Conservation (phyloP, 2,113 vertebrate genomes). For the Oceanodroma tethys region DNA sequence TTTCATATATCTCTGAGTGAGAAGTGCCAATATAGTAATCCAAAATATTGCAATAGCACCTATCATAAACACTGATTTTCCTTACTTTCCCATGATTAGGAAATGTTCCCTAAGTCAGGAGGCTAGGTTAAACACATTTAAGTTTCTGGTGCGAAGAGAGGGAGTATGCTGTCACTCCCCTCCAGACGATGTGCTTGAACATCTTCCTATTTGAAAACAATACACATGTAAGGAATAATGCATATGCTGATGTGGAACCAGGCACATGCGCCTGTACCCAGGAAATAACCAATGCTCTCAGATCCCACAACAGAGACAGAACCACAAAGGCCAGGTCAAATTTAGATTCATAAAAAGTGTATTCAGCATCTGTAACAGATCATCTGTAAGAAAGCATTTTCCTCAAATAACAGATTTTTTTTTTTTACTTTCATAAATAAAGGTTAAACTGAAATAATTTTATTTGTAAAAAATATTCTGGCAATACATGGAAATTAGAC, state of each 20-base stretch:
- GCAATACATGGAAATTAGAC: neutral
- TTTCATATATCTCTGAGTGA: neutral
- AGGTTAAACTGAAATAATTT: neutral
- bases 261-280: neutral
- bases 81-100: neutral
- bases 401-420: neutral
- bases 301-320: neutral
- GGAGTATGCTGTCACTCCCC: neutral
- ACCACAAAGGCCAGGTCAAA: neutral
- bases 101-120: neutral
- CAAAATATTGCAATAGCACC: neutral
- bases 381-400: neutral
- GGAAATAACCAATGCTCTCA: neutral
- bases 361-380: neutral
- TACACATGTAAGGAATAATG: neutral
- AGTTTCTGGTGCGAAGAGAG: neutral
- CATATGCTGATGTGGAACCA: neutral
- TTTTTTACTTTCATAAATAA: neutral
- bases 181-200: neutral
- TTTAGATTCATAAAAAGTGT: neutral
- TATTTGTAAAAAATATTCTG: neutral
- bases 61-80: neutral
- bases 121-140: neutral
- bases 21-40: neutral
- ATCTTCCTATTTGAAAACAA: neutral